phyloP scores from a whole-genome alignment of 2,888 invertebrate genomes.

The Athetis lepigone region DNA sequence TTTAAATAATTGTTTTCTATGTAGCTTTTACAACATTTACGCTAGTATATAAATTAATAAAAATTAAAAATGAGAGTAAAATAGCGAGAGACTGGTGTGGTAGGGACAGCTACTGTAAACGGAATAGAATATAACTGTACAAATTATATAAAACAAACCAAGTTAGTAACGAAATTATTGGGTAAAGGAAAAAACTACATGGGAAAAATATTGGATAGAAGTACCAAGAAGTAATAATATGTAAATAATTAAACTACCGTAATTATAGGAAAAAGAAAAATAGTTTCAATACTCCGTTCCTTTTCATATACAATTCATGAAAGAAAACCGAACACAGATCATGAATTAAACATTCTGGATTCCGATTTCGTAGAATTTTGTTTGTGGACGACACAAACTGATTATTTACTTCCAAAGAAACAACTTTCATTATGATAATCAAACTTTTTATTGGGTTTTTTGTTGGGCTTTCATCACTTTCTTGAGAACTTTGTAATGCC shows the following conservation, averaged over 20 bases:
- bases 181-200: no score
- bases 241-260: not conserved
- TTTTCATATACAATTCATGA: slow-evolving; percentile 30
- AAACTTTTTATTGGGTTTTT: slow-evolving; percentile 24
- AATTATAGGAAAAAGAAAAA: not conserved
- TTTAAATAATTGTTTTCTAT: no score
- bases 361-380: slow-evolving; percentile 26
- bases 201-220: no score
- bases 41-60: no score
- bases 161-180: no score
- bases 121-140: no score
- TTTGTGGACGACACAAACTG: slow-evolving; percentile 27
- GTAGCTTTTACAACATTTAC: no score
- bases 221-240: not conserved
- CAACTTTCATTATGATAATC: slow-evolving; percentile 16
- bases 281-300: slow-evolving; percentile 28
- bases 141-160: no score
- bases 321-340: slow-evolving; percentile 15
- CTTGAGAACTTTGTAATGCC: not conserved
- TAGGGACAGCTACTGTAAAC: no score
- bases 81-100: no score
- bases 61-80: no score
- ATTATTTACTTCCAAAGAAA: slow-evolving; percentile 33
- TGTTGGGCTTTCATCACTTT: slow-evolving; percentile 10
- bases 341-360: slow-evolving; percentile 43